phyloP scores from a whole-genome alignment of 2,797 vertebrate species.

The Chiroxiphia lanceolata region DNA sequence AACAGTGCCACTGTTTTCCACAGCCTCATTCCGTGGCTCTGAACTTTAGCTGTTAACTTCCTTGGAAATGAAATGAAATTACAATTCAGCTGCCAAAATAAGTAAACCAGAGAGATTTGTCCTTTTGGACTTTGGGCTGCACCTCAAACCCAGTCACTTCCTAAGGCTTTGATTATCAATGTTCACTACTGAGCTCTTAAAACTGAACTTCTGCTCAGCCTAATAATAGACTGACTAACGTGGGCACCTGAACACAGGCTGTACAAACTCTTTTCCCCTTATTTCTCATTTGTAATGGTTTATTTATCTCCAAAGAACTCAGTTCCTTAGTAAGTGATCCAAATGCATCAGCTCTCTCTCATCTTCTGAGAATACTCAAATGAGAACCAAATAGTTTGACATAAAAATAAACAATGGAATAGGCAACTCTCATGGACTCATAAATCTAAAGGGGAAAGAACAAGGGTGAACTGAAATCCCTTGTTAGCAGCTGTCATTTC shows the following conservation, averaged over 20 bases:
- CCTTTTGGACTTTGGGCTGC: not conserved
- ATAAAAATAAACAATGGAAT: not conserved
- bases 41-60: not conserved
- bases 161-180: not conserved
- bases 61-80: not conserved
- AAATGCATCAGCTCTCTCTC: not conserved
- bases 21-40: not conserved
- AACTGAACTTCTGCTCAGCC: not conserved
- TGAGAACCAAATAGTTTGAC: not conserved
- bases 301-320: not conserved
- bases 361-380: not conserved
- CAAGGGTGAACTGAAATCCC: not conserved
- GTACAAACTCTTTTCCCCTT: not conserved
- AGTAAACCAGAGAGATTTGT: not conserved
- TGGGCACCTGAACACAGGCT: rapidly evolving
- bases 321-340: not conserved
- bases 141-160: not conserved
- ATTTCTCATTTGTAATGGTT: not conserved
- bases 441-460: not conserved
- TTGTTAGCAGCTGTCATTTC: not conserved
- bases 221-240: rapidly evolving
- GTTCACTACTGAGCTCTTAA: not conserved
- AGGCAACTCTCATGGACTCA: not conserved
- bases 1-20: not conserved
- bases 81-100: not conserved